phyloP scores from a whole-genome alignment of 2,797 vertebrate species.

The Babyrousa celebensis region DNA sequence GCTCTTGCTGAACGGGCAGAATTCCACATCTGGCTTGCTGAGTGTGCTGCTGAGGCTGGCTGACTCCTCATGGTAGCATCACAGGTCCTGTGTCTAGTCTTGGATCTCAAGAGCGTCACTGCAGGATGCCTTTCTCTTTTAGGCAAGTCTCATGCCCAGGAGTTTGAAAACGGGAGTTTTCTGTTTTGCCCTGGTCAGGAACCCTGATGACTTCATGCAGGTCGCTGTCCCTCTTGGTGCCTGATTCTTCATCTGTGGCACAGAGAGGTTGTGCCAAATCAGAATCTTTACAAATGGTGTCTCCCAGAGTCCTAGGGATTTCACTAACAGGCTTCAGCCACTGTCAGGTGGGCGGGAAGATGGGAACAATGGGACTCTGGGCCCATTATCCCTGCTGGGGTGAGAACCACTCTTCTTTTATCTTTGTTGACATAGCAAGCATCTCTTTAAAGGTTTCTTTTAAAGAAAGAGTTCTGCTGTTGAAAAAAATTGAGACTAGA shows the following conservation, averaged over 20 bases:
- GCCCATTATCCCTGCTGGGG: background rate
- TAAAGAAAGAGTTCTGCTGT: slow-evolving; percentile 38
- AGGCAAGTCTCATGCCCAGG: background rate
- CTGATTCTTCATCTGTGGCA: background rate
- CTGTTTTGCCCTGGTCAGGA: background rate
- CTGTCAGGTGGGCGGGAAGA: background rate
- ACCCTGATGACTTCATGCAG: background rate
- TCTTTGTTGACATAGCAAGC: slow-evolving; percentile 60
- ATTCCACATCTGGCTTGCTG: slow-evolving; percentile 3
- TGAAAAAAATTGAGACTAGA: slow-evolving; percentile 36
- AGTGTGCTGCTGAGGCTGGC: background rate
- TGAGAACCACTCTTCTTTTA: slow-evolving; percentile 51
- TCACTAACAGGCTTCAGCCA: background rate
- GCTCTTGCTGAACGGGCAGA: slow-evolving; percentile 70
- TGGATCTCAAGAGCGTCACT: background rate
- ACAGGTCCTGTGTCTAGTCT: background rate
- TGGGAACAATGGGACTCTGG: background rate
- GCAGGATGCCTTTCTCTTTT: background rate
- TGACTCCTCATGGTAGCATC: background rate
- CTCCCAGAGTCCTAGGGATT: background rate
- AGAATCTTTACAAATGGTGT: background rate
- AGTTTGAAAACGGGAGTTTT: background rate
- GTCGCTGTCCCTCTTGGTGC: background rate
- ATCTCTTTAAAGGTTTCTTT: slow-evolving; percentile 55
- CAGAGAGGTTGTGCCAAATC: background rate